A percentile compares a stretch with the other conserved stretches of the same genome.
Conservation (phyloP, 2,113 vertebrate genomes). For the Osmerus mordax region DNA sequence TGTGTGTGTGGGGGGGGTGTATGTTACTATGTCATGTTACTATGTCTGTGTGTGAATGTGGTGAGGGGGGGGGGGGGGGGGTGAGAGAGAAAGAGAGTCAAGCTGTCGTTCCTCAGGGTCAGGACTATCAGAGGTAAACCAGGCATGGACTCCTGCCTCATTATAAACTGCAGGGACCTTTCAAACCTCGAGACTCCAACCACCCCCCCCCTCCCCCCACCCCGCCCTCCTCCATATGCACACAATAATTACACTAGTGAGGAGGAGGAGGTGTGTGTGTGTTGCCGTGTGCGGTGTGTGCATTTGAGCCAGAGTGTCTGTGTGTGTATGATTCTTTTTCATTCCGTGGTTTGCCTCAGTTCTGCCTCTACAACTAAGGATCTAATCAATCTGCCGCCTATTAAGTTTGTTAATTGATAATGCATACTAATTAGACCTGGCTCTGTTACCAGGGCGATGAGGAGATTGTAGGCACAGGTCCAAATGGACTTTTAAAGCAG, state of each 20-base stretch:
- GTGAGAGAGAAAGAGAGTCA: constrained; percentile 44
- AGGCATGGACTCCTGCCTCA: constrained; percentile 78
- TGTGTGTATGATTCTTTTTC: constrained; percentile 87
- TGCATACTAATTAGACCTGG: constrained; percentile 99
- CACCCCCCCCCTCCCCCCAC: constrained; percentile 47
- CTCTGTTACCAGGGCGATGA: constrained; percentile 97
- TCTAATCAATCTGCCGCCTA: constrained; percentile 99
- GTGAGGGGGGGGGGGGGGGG: background rate
- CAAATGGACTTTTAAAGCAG: constrained; percentile 99
- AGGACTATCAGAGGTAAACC: constrained; percentile 78
- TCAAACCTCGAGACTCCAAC: constrained; percentile 75
- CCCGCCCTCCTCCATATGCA: constrained; percentile 91
- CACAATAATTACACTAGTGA: constrained; percentile 93
- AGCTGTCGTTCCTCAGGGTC: constrained; percentile 72
- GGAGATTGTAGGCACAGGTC: constrained; percentile 99
- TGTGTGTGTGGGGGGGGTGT: constrained; percentile 1
- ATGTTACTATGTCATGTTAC: background rate
- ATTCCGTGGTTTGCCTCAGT: constrained; percentile 96
- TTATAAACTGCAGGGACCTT: constrained; percentile 83
- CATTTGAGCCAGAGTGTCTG: constrained; percentile 25
- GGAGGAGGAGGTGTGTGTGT: constrained; percentile 79
- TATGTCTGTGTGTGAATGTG: background rate
- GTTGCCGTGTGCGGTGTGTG: constrained; percentile 15
- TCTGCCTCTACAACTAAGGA: constrained; percentile 99
- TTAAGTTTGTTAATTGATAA: constrained; percentile 99